phyloP scores from a whole-genome alignment of 2,113 vertebrate genomes.

The Miniopterus natalensis region DNA sequence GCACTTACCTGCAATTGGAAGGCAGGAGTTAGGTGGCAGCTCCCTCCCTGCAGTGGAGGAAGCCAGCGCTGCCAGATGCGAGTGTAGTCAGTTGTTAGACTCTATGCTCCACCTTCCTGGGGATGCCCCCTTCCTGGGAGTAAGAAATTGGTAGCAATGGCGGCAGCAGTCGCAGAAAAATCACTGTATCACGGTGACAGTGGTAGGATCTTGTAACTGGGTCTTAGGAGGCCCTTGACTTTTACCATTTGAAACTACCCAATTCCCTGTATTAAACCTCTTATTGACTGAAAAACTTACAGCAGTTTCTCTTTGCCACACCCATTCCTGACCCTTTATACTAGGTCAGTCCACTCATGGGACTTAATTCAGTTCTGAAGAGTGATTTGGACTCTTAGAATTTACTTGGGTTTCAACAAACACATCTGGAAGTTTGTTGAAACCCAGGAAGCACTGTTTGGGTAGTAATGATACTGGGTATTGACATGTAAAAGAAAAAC shows the following conservation, averaged over 20 bases:
- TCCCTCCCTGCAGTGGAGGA: not conserved
- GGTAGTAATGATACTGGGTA: not conserved
- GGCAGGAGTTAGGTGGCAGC: not conserved
- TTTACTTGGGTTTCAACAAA: not conserved
- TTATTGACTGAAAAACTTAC: not conserved
- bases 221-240: not conserved
- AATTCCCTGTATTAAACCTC: not conserved
- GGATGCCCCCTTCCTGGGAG: not conserved
- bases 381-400: not conserved
- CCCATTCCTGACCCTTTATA: not conserved
- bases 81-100: not conserved
- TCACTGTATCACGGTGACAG: not conserved
- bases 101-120: not conserved
- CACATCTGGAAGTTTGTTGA: not conserved
- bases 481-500: not conserved
- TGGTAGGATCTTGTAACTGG: not conserved
- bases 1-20: not conserved
- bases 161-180: not conserved
- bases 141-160: not conserved
- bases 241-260: not conserved
- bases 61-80: not conserved
- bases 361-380: constrained; percentile 6
- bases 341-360: not conserved
- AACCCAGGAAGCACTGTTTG: not conserved
- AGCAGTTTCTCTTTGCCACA: not conserved